Evolutionary conservation across 2,113 vertebrate species (phyloP).

Genomic region (Puma concolor): DNA sequence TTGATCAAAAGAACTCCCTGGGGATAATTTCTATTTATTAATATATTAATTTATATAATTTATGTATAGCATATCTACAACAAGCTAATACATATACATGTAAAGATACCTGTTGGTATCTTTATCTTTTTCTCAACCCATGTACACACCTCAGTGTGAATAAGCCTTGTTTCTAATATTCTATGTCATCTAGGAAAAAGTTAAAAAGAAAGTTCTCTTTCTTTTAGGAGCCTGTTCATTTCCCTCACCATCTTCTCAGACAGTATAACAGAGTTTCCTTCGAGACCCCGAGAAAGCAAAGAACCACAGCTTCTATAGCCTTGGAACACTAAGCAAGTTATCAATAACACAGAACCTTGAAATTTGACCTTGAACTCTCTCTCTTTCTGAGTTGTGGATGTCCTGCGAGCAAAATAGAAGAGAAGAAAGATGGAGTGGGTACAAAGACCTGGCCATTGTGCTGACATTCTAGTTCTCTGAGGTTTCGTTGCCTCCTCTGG

Average conservation of each 20-base stretch:
- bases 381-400: neutral
- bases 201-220: neutral
- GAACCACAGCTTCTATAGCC: neutral
- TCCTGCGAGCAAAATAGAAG: neutral
- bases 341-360: neutral
- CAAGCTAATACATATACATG: neutral
- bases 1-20: neutral
- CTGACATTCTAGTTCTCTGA: neutral
- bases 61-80: neutral
- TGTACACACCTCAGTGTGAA: neutral
- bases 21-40: neutral
- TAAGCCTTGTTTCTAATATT: slow-evolving; percentile 29
- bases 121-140: neutral
- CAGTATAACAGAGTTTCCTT: neutral
- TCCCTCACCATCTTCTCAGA: neutral
- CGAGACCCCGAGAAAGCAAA: neutral
- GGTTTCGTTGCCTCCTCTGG: neutral
- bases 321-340: neutral
- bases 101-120: neutral
- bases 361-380: neutral
- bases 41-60: neutral
- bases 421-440: neutral
- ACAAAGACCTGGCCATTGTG: neutral
- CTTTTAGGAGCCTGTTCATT: neutral
- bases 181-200: neutral